Evolutionary conservation across 1,140 invertebrate genomes (phyloP), one percentile per base, ranked within the genome.

Genomic region (Latrodectus geometricus): DNA sequence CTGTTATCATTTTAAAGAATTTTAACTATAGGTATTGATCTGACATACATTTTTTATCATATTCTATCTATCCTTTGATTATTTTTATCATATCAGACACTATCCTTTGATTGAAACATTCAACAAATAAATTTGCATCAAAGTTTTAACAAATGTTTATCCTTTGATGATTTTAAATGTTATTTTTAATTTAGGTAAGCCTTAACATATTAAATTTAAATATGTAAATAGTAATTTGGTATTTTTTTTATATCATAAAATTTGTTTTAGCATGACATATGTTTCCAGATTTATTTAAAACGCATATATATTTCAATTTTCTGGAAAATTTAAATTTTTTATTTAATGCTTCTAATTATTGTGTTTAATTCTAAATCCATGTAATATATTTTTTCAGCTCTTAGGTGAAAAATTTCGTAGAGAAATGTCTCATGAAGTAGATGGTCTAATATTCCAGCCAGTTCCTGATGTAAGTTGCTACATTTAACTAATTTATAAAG

Each of bases 371-470:
- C 1, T 35, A 35, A 35, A 35, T 35, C 35, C 35, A 35, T 35
- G 1, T 35, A 35, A 35, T n/a, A n/a, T n/a, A n/a, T n/a, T n/a
- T n/a, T n/a, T n/a, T n/a, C 88, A 93, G 90, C 91, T 99, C 20
- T 92, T 99, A 17, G 94, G 95, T 80, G 95, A 96, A 73, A 96
- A 97, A 90, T 99, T 99, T 91, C 93, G 95, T 0, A 94, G 94
- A 87, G 93, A 95, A 74, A 91, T 99, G 3, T 93, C 93, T 23
- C 99, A 99, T 90, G 97, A 99, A 91, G 97, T 98, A 0, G 99
- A 99, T 91, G 99, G 99, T 70, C 92, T 99, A 0, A 98, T 99
- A 89, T 99, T 99, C 91, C 98, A 99, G 91, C 99, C 99, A 0
- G 93, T 95, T 0, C 93, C 94, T 88, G 95, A 96, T 89, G 92